Conservation (phyloP, 2,888 invertebrate species). For the Molorchus minor region DNA sequence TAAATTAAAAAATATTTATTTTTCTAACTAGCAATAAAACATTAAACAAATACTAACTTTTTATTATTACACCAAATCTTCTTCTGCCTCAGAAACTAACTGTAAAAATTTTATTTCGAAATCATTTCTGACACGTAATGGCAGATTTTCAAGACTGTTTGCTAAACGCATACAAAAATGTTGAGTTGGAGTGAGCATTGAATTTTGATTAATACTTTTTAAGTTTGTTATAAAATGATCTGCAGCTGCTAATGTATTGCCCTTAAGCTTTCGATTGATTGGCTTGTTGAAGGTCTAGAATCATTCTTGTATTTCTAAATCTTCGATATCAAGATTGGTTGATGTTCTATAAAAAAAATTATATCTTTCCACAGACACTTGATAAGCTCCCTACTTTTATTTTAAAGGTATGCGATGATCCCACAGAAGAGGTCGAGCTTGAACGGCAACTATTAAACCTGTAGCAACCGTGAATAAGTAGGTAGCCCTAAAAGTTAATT, state of each 20-base stretch:
- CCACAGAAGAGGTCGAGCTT: background rate
- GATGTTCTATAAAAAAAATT: background rate
- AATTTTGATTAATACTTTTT: background rate
- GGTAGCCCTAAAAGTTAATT: too few relatives aligned
- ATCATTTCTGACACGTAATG: constrained; percentile 11
- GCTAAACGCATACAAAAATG: constrained; percentile 22
- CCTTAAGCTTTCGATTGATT: background rate
- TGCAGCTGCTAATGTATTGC: background rate
- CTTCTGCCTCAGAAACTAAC: constrained; percentile 20
- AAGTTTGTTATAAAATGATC: constrained; percentile 7
- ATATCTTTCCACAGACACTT: background rate
- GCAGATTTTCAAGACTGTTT: constrained; percentile 20
- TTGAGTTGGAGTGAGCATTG: background rate
- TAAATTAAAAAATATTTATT: too few relatives aligned
- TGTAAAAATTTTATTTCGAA: constrained; percentile 16
- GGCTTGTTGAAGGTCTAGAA: background rate
- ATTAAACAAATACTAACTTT: too few relatives aligned
- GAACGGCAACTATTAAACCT: background rate
- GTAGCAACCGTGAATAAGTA: too few relatives aligned
- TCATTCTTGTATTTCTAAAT: background rate
- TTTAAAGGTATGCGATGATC: background rate
- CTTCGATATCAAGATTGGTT: background rate
- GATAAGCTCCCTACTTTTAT: background rate
- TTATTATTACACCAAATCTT: background rate
- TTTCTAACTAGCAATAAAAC: too few relatives aligned